These are phyloP conservation scores for Lophura nycthemera DNA, from an alignment of 2,113 vertebrate genomes.

Conservation along the genomic window DNA sequence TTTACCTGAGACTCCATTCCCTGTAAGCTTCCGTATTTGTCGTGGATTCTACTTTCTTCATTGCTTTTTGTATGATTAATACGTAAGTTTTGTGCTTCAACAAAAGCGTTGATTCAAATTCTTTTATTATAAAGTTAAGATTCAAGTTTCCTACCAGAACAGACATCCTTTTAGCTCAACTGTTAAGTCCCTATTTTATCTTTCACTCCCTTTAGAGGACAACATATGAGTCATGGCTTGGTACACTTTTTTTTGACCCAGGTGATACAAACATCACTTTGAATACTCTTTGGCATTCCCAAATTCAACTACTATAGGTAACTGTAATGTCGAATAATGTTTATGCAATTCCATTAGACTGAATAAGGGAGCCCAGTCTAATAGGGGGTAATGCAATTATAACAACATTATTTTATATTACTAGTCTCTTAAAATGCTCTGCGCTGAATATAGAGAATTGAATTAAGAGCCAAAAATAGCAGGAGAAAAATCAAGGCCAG, in stretches of 20 bases:
- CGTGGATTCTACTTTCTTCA: neutral
- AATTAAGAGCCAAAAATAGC: conserved; percentile 66
- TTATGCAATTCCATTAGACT: conserved; percentile 22
- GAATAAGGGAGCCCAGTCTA: conserved; percentile 17
- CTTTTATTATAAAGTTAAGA: neutral
- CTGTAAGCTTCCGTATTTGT: neutral
- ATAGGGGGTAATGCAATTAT: conserved; percentile 48
- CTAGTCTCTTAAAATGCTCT: conserved; percentile 25
- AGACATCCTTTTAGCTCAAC: neutral
- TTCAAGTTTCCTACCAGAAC: neutral
- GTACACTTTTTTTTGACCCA: neutral
- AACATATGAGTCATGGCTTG: neutral
- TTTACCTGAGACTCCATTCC: neutral
- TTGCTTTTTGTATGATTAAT: neutral
- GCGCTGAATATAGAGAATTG: conserved; percentile 38
- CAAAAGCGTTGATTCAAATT: neutral
- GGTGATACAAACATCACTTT: neutral
- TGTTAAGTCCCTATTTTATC: neutral
- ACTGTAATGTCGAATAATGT: neutral
- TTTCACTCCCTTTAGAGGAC: neutral
- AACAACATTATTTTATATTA: conserved; percentile 29
- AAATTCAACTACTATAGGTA: conserved; percentile 17
- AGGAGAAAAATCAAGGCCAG: neutral
- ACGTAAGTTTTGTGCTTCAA: neutral
- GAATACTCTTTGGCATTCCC: neutral